Percentiles rank a stretch among this genome's conserved stretches.
These are phyloP conservation scores for Mellivora capensis DNA, from an alignment of 2,113 vertebrate species.

Conservation along the genomic window DNA sequence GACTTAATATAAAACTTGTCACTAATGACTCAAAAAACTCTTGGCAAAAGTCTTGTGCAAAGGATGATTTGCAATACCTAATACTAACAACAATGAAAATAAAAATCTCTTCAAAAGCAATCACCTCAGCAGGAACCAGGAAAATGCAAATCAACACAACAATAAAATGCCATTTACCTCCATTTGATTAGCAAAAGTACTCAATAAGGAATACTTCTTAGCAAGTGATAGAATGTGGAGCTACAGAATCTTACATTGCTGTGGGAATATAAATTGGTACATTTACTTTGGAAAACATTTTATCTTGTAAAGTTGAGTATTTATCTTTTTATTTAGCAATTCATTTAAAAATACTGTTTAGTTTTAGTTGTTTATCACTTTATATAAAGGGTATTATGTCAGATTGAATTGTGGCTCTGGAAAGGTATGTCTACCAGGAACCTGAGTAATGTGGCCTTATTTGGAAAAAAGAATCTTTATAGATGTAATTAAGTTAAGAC, in stretches of 20 bases:
- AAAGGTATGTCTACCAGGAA: neutral
- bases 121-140: neutral
- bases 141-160: constrained; percentile 12
- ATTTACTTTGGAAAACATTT: neutral
- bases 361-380: neutral
- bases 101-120: neutral
- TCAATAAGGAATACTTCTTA: neutral
- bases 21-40: constrained; percentile 18
- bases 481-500: neutral
- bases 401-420: neutral
- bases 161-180: neutral
- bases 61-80: constrained; percentile 1
- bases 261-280: neutral
- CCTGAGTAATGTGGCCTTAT: neutral
- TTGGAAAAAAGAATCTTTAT: neutral
- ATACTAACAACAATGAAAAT: neutral
- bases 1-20: constrained; percentile 33
- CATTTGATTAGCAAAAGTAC: neutral
- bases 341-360: neutral
- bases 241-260: neutral
- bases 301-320: neutral
- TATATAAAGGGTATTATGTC: neutral
- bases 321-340: neutral
- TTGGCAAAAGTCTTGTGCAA: neutral
- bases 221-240: neutral